phyloP scores from a whole-genome alignment of 2,113 vertebrate genomes.

The Tupaia tana region DNA sequence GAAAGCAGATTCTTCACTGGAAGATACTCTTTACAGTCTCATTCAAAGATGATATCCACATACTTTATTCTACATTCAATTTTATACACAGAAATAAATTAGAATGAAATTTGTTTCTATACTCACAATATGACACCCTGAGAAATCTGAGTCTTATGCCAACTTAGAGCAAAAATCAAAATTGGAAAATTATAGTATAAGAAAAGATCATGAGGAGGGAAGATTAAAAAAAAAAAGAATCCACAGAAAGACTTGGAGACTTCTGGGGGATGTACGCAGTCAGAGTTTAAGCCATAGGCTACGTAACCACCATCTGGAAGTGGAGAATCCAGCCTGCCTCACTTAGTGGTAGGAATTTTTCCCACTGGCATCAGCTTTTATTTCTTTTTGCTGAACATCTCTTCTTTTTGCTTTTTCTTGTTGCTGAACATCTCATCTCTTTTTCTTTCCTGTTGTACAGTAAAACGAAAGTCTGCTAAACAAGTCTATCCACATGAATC shows the following conservation, averaged over 20 bases:
- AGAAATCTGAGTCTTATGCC: slow-evolving; percentile 20
- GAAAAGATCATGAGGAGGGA: neutral
- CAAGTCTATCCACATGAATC: neutral
- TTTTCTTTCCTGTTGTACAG: neutral
- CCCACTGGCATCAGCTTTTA: neutral
- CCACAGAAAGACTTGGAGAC: neutral
- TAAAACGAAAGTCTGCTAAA: neutral
- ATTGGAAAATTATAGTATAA: neutral
- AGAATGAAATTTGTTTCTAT: slow-evolving; percentile 19
- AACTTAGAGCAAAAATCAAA: slow-evolving; percentile 24
- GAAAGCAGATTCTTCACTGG: neutral
- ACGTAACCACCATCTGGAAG: neutral
- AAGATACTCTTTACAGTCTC: neutral
- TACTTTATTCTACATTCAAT: neutral
- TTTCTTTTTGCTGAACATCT: neutral
- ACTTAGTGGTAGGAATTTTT: neutral
- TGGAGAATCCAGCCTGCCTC: neutral
- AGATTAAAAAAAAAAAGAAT: neutral
- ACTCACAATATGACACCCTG: neutral
- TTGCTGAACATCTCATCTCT: neutral
- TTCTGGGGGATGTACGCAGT: neutral
- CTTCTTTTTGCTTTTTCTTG: neutral
- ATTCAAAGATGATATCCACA: neutral
- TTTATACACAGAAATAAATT: slow-evolving; percentile 24
- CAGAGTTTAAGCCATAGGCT: neutral